Conservation (phyloP, 2,113 vertebrate species). For the Tupaia chinensis region DNA sequence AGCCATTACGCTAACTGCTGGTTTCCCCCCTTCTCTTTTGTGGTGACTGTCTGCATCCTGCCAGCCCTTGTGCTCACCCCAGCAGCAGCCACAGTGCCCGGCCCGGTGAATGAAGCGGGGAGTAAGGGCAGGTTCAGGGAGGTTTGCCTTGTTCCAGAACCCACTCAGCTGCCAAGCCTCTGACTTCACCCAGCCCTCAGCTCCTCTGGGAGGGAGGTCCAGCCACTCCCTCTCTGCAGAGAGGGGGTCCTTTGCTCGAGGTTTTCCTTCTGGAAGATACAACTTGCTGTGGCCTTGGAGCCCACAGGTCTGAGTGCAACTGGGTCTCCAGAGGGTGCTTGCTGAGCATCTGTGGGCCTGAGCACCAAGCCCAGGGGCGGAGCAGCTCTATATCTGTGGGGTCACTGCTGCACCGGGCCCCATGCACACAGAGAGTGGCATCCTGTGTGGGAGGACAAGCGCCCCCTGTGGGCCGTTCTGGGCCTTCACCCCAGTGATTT, state of each 20-base stretch:
- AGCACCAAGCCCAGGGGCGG: background rate
- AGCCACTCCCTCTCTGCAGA: accelerated
- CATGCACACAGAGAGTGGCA: background rate
- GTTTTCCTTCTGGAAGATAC: background rate
- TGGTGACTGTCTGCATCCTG: background rate
- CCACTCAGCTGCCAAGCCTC: background rate
- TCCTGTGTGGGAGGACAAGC: background rate
- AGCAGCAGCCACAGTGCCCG: accelerated
- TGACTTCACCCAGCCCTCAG: too few species aligned
- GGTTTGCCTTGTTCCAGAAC: too few species aligned
- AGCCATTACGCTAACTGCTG: too few species aligned
- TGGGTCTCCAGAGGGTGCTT: background rate
- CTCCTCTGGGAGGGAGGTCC: background rate
- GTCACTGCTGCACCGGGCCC: too few species aligned
- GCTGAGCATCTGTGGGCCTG: background rate
- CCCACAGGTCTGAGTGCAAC: background rate
- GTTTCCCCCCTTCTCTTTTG: background rate
- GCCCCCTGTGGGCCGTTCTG: background rate
- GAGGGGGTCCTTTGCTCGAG: background rate
- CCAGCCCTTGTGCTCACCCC: background rate
- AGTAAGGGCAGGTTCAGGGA: too few species aligned
- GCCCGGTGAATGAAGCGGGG: background rate
- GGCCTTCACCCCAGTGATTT: accelerated
- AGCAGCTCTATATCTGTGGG: background rate
- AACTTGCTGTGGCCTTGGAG: background rate